These are phyloP conservation scores for Tachina fera DNA, from an alignment of 2,888 invertebrate species.

Conservation along the genomic window DNA sequence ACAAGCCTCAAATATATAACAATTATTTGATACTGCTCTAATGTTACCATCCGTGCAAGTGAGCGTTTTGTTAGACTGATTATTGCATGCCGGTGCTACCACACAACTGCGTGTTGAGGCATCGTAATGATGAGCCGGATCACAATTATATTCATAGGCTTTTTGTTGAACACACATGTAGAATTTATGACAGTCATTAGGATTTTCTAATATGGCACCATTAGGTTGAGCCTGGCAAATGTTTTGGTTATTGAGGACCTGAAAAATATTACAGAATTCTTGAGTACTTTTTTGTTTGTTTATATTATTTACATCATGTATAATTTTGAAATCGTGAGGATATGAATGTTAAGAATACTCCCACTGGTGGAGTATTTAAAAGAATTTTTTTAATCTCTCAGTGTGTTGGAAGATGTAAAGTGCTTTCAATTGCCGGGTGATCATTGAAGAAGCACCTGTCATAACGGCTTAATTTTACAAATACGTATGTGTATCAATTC, in stretches of 20 bases:
- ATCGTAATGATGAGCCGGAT: slow-evolving; percentile 71
- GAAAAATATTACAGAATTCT: slow-evolving; percentile 2
- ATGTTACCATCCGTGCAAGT: slow-evolving; percentile 22
- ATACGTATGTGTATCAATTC: no score
- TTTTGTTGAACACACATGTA: slow-evolving; percentile 72
- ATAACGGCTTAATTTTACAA: no score
- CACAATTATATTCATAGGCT: slow-evolving; percentile 72
- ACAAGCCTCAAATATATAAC: slow-evolving; percentile 67
- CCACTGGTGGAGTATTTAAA: neutral
- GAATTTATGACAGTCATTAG: slow-evolving; percentile 74
- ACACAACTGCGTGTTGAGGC: slow-evolving; percentile 61
- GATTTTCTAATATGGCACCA: slow-evolving; percentile 71
- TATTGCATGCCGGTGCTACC: neutral
- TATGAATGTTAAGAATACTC: neutral
- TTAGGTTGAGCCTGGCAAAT: slow-evolving; percentile 52
- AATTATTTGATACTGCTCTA: slow-evolving; percentile 35
- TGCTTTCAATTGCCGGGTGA: no score
- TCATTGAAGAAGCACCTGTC: no score
- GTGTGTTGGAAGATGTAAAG: no score
- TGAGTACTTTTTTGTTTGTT: no score
- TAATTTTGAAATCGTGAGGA: neutral
- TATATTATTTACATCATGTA: neutral
- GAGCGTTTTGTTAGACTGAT: neutral
- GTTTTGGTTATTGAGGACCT: slow-evolving; percentile 3
- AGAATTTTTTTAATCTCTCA: no score